phyloP scores from a whole-genome alignment of 2,888 invertebrate genomes.

The Phengaris alcon region DNA sequence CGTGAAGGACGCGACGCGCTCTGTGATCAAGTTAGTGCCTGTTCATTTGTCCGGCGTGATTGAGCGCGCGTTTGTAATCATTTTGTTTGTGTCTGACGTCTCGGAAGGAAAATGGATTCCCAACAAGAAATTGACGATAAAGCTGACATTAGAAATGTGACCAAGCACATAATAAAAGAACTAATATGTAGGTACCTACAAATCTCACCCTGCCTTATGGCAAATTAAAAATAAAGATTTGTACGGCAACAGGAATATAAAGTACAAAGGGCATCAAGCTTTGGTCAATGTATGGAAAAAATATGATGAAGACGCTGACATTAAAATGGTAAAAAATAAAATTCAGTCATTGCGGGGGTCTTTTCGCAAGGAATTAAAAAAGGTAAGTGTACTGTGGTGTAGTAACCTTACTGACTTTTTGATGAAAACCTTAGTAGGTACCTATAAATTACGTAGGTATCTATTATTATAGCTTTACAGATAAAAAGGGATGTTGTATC shows the following conservation, averaged over 20 bases:
- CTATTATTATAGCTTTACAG: too few species aligned
- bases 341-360: constrained; percentile 22
- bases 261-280: constrained; percentile 27
- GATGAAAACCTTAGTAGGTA: too few species aligned
- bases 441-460: too few species aligned
- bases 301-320: constrained; percentile 21
- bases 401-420: background rate
- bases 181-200: constrained; percentile 26
- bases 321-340: constrained; percentile 25
- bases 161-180: constrained; percentile 26
- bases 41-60: constrained; percentile 16
- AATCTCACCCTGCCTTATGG: constrained; percentile 24
- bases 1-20: constrained; percentile 23
- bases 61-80: background rate
- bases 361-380: constrained; percentile 23
- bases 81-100: constrained; percentile 22
- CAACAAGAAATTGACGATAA: constrained; percentile 24
- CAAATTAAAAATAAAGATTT: constrained; percentile 27
- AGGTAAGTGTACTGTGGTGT: constrained; percentile 9
- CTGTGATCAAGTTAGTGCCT: constrained; percentile 12
- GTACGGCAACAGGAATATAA: constrained; percentile 27
- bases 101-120: constrained; percentile 20
- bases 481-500: too few species aligned
- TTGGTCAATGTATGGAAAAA: constrained; percentile 13
- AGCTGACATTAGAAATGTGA: constrained; percentile 26